Evolutionary conservation across 2,888 invertebrate species (phyloP), one percentile per base, ranked within the genome.

Genomic region (Polyploca ridens): DNA sequence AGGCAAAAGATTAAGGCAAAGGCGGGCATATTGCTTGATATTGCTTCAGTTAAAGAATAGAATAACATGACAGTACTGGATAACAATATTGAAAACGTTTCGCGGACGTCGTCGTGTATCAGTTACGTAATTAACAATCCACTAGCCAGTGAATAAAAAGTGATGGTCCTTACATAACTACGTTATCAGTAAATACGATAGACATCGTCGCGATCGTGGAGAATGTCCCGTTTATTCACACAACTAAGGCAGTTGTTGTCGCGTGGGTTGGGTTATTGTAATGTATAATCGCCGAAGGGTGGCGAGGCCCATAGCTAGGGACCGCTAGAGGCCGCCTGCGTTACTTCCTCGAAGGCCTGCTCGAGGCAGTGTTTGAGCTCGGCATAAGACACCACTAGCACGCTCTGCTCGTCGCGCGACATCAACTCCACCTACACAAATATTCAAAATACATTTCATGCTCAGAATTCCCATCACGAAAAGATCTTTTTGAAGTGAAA

Each of bases 321-420:
- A 2, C 65, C 69, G 61, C 8, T 19, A 19, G 54, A 54, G 54
- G 85, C 89, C 14, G 95, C 93, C 63, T 94, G 92, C 88, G 94
- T 94, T 76, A 98, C 94, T 90, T 99, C 99, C 63, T 96, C 96
- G 94, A 98, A 99, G 58, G 99, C 97, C 83, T 97, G 96, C 87
- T 99, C 98, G 83, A 99, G 95, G 93, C 98, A 99, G 85, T 98
- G 97, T 91, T 99, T 99, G 82, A 99, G 95, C 90, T 99, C 99
- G 33, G 97, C 96, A 90, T 98, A 99, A 69, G 98, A 97, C 70
- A 99, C 99, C 70, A 99, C 98, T 78, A 99, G 95, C 69, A 99
- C 96, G 90, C 98, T 99, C 89, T 99, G 98, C 90, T 98, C 99
- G 90, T 99, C 99, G 70, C 99, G 96, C 3, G 99, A 99, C 96